Conservation (phyloP, 2,888 invertebrate genomes). For the Eupithecia pulchellata region DNA sequence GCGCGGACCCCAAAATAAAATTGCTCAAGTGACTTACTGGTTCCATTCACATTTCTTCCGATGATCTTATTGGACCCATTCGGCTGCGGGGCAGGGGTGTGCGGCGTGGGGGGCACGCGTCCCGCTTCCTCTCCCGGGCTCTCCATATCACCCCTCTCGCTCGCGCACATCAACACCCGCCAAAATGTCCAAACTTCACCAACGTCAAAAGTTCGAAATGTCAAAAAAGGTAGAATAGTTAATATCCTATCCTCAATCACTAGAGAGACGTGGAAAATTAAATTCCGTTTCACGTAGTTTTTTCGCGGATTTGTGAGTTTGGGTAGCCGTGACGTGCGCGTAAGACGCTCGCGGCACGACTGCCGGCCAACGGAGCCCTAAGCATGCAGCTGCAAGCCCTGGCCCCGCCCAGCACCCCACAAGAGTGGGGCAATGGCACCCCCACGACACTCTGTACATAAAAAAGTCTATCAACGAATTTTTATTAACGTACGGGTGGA, state of each 20-base stretch:
- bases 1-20: conserved; percentile 48
- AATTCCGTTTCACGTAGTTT: conserved; percentile 43
- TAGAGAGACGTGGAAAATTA: conserved; percentile 29
- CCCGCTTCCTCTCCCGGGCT: conserved; percentile 81
- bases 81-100: conserved; percentile 75
- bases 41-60: conserved; percentile 88
- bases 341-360: conserved; percentile 75
- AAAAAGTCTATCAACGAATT: conserved; percentile 63
- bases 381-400: conserved; percentile 75
- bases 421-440: conserved; percentile 53
- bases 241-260: conserved; percentile 34
- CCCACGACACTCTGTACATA: conserved; percentile 70
- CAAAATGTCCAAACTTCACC: conserved; percentile 73
- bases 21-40: conserved; percentile 81
- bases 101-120: conserved; percentile 72
- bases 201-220: conserved; percentile 52
- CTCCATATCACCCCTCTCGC: conserved; percentile 80
- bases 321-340: conserved; percentile 70
- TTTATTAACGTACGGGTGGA: conserved; percentile 55
- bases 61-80: conserved; percentile 87
- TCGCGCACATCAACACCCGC: conserved; percentile 81
- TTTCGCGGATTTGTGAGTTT: conserved; percentile 52
- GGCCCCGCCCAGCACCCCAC: conserved; percentile 81
- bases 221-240: conserved; percentile 15
- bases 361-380: conserved; percentile 71